A percentile compares a stretch with the other conserved stretches of the same genome.
These are phyloP conservation scores for Nemopilema nomurai DNA, from an alignment of 30 jellyfish, hydroid and myxozoan species.

Conservation along the genomic window DNA sequence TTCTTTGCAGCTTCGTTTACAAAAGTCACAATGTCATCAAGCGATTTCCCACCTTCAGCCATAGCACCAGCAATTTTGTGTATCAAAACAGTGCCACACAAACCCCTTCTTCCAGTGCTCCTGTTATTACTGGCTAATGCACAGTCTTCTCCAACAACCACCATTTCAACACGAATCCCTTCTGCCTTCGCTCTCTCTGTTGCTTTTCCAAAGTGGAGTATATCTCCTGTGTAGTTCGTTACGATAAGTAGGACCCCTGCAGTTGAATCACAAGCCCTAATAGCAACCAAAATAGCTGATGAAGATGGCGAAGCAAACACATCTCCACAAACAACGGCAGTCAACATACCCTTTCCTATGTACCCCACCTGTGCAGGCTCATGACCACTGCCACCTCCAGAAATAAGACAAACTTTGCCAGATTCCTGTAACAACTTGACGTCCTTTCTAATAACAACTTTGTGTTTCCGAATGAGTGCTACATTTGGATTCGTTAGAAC, in stretches of 20 bases:
- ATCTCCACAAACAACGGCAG: conserved; percentile 97
- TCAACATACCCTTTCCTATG: conserved; percentile 93
- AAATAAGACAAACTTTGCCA: conserved; percentile 81
- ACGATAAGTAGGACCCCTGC: conserved; percentile 93
- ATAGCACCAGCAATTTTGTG: conserved; percentile 98
- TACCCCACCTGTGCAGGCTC: conserved; percentile 97
- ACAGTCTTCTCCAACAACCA: conserved; percentile 97
- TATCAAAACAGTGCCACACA: conserved; percentile 91
- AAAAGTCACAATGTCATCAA: conserved; percentile 51
- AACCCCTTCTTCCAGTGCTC: conserved; percentile 97
- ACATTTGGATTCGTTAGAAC: conserved; percentile 46
- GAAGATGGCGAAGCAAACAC: conserved; percentile 96
- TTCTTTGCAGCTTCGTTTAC: conserved; percentile 20
- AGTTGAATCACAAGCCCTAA: conserved; percentile 77
- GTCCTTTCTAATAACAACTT: conserved; percentile 78
- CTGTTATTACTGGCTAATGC: conserved; percentile 89
- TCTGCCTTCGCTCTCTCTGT: conserved; percentile 86
- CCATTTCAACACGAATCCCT: conserved; percentile 95
- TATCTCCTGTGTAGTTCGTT: conserved; percentile 94
- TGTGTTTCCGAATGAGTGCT: conserved; percentile 57
- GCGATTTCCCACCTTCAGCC: conserved; percentile 91
- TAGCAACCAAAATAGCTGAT: conserved; percentile 78
- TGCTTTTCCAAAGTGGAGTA: conserved; percentile 98
- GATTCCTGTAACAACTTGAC: conserved; percentile 44
- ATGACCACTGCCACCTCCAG: conserved; percentile 99